Evolutionary conservation across 92 coral and sea anemone genomes (phyloP).

Genomic region (Siderastrea siderea): DNA sequence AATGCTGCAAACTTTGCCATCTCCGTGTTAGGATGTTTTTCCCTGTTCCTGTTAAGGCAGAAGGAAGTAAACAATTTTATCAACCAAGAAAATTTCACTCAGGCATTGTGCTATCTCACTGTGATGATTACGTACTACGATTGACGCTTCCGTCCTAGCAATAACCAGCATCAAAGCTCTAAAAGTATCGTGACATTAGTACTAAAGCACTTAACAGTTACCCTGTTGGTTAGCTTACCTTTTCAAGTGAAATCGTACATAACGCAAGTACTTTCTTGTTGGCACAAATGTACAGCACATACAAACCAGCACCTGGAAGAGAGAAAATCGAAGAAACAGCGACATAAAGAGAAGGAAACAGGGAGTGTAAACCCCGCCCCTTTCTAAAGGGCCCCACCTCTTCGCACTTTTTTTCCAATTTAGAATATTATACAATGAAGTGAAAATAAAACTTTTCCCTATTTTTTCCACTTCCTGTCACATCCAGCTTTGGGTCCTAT

Average conservation of each 20-base stretch:
- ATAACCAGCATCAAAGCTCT: too few relatives aligned
- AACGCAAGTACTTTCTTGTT: slow-evolving; percentile 92
- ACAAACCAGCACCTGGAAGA: slow-evolving; percentile 88
- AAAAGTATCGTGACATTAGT: not conserved
- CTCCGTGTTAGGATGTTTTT: slow-evolving; percentile 85
- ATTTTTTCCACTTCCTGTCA: too few relatives aligned
- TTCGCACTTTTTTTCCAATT: too few relatives aligned
- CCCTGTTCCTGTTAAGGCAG: slow-evolving; percentile 70
- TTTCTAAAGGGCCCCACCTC: too few relatives aligned
- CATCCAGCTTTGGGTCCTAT: too few relatives aligned
- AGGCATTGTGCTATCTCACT: too few relatives aligned
- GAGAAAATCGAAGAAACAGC: not conserved
- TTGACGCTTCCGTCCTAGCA: too few relatives aligned
- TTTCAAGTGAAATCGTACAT: slow-evolving; percentile 89
- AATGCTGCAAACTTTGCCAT: slow-evolving; percentile 95
- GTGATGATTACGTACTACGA: too few relatives aligned
- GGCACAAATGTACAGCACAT: slow-evolving; percentile 99
- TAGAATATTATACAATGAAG: too few relatives aligned
- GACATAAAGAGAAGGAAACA: too few relatives aligned
- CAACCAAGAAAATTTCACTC: not conserved
- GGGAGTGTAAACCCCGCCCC: too few relatives aligned
- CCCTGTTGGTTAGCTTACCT: slow-evolving; percentile 65
- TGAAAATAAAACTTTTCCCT: too few relatives aligned
- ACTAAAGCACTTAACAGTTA: not conserved
- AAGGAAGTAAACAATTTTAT: not conserved